Conservation (phyloP, 2,888 invertebrate genomes). For the Hydriomena furcata region DNA sequence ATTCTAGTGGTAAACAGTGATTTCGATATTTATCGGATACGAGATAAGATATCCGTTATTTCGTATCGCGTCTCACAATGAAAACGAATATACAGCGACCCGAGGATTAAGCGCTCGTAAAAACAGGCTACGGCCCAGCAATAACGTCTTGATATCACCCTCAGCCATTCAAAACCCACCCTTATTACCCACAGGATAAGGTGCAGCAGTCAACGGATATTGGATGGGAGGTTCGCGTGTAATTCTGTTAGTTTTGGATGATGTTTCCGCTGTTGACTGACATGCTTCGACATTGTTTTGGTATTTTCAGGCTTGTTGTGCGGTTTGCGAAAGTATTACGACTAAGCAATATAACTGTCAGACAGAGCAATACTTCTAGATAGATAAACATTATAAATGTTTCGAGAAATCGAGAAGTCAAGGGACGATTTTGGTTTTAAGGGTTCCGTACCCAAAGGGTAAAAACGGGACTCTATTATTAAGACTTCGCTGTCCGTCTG, state of each 20-base stretch:
- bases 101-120: slow-evolving; percentile 79
- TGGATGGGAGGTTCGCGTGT: slow-evolving; percentile 18
- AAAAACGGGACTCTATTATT: too few species aligned
- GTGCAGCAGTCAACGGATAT: slow-evolving; percentile 12
- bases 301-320: too few species aligned
- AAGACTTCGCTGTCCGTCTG: too few species aligned
- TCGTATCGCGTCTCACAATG: slow-evolving; percentile 37
- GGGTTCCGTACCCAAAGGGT: too few species aligned
- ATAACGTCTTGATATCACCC: slow-evolving; percentile 74
- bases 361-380: too few species aligned
- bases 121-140: slow-evolving; percentile 67
- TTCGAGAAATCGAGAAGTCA: too few species aligned
- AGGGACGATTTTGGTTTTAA: too few species aligned
- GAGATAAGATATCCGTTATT: slow-evolving; percentile 12
- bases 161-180: slow-evolving; percentile 40
- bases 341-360: too few species aligned
- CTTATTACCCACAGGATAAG: slow-evolving; percentile 32
- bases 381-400: too few species aligned
- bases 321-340: too few species aligned
- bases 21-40: neutral
- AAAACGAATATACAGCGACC: slow-evolving; percentile 50
- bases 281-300: slow-evolving; percentile 22
- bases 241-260: slow-evolving; percentile 24
- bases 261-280: slow-evolving; percentile 24
- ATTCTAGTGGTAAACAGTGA: too few species aligned